A percentile compares a stretch with the other conserved stretches of the same genome.
These are phyloP conservation scores for Phortica variegata DNA, from an alignment of 1,140 invertebrate species.

Conservation along the genomic window DNA sequence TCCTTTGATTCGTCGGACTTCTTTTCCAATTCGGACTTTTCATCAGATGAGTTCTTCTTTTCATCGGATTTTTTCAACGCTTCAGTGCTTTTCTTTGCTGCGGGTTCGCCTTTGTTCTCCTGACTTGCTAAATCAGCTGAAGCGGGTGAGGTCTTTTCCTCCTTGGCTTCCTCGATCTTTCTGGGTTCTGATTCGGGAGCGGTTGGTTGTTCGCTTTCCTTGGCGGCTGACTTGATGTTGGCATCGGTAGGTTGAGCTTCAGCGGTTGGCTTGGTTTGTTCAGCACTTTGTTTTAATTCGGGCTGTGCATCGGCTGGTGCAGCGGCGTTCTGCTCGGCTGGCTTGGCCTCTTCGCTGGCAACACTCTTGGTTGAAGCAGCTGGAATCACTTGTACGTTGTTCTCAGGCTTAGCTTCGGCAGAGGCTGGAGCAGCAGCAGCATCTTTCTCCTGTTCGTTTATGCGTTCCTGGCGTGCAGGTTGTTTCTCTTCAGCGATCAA, in stretches of 20 bases:
- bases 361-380: slow-evolving; percentile 1
- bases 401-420: slow-evolving; percentile 2
- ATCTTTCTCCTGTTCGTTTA: slow-evolving; percentile 29
- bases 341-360: slow-evolving; percentile 4
- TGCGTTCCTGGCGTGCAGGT: slow-evolving; percentile 35
- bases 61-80: slow-evolving; percentile 33
- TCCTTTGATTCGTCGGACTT: slow-evolving; percentile 27
- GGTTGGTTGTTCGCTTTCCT: no score
- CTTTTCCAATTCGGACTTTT: slow-evolving; percentile 30
- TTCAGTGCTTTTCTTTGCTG: slow-evolving; percentile 2
- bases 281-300: neutral
- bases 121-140: slow-evolving; percentile 1
- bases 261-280: no score
- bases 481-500: slow-evolving; percentile 13
- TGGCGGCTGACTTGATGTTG: slow-evolving; percentile 30
- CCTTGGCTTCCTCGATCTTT: slow-evolving; percentile 2
- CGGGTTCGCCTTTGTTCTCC: slow-evolving; percentile 11
- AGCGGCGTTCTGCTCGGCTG: slow-evolving; percentile 2
- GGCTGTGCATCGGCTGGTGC: neutral
- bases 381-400: no score
- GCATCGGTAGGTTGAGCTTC: slow-evolving; percentile 14
- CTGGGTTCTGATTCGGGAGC: slow-evolving; percentile 1
- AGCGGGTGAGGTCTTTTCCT: slow-evolving; percentile 14
- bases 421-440: slow-evolving; percentile 12
- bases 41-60: slow-evolving; percentile 17